Evolutionary conservation across 2,113 vertebrate species (phyloP), one percentile per base, ranked within the genome.

Genomic region (Nyctibius bracteatus): DNA sequence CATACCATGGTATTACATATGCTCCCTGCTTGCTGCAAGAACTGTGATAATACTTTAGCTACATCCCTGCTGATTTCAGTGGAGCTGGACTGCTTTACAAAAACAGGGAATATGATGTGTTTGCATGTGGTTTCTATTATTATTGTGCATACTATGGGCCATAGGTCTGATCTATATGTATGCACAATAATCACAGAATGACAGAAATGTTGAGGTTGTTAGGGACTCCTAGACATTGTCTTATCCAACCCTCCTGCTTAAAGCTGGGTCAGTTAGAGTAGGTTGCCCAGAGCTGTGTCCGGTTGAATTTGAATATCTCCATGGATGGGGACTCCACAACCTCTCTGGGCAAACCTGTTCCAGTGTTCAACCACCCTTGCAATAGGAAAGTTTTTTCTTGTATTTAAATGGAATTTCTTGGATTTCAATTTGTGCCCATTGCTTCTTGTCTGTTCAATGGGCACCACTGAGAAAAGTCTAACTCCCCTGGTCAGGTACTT

Each of bases 1-100:
- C 47, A 23, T 22, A 16, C 5, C 0, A 0, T 22, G 16, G 4
- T 21, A 14, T 14, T 37, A 3, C 6, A 1, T 18, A 7, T 61
- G 30, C 14, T 72, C 21, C 22, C 27, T 58, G 15, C 12, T 61
- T 47, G n/a, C 47, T 72, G 19, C 52, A 46, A 41, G 5, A 81
- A 31, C 55, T 73, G 65, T 30, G 75, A 43, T 44, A 37, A 22
- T 22, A 10, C 4, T 62, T 65, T 31, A 65, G 31, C 19, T 54
- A 8, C n/a, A 4, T 62, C 23, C 70, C 62, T 0, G 0, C 3
- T 13, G 37, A 6, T 17, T 30, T 58, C 41, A 23, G 3, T 27
- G 25, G 51, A 67, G 43, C 25, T 79, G 44, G 33, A 28, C 6
- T 0, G 0, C 22, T 61, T 74, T 10, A 14, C 27, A 78, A 61